A percentile compares a stretch with the other conserved stretches of the same genome.
phyloP scores from a whole-genome alignment of 2,888 invertebrate genomes.

The Caenorhabditis virilis region DNA sequence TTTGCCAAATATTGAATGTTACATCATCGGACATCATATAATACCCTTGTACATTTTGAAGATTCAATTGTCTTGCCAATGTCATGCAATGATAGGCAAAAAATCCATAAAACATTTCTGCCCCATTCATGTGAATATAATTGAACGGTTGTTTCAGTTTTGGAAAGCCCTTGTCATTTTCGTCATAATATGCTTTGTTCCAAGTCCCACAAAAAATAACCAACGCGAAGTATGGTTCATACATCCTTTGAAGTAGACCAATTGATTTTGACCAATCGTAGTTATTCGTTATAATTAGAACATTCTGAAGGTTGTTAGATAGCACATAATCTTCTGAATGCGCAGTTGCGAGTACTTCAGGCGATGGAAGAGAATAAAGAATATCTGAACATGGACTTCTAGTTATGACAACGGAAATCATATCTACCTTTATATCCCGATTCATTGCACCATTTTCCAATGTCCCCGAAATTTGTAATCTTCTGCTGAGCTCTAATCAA shows the following conservation, averaged over 20 bases:
- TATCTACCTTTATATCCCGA: background rate
- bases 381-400: too few species aligned
- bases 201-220: conserved; percentile 32
- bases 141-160: conserved; percentile 9
- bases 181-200: background rate
- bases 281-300: conserved; percentile 24
- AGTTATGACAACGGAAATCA: too few species aligned
- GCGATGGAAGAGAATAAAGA: conserved; percentile 3
- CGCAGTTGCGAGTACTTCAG: conserved; percentile 1
- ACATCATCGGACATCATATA: background rate
- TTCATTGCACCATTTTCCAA: background rate
- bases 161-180: background rate
- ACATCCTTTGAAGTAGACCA: conserved; percentile 21
- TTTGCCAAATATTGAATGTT: conserved; percentile 3
- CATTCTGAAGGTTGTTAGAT: conserved; percentile 3
- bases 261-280: conserved; percentile 15
- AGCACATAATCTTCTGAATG: conserved; percentile 7
- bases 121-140: conserved; percentile 24
- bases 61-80: background rate
- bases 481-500: background rate
- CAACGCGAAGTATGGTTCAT: conserved; percentile 29
- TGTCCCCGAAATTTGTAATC: background rate
- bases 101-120: conserved; percentile 13
- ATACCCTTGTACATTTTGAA: too few species aligned
- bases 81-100: conserved; percentile 6